These are phyloP conservation scores for Lysandra bellargus DNA, from an alignment of 2,888 invertebrate species.

Conservation along the genomic window DNA sequence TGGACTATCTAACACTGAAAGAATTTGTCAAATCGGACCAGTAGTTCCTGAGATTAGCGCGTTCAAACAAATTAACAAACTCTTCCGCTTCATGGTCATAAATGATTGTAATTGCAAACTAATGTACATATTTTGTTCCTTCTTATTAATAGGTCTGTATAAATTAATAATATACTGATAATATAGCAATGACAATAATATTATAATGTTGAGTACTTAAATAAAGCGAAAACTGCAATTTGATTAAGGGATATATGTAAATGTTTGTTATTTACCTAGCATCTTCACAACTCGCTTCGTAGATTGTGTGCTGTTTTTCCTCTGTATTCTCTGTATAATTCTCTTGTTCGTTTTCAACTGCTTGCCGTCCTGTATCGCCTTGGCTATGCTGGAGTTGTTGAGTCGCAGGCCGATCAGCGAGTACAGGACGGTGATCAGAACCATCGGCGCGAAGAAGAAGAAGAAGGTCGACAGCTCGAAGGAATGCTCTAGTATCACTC, in stretches of 20 bases:
- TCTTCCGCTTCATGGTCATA: no score
- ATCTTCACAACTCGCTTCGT: slow-evolving; percentile 87
- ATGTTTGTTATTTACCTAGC: slow-evolving; percentile 82
- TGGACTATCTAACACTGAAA: no score
- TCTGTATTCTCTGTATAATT: slow-evolving; percentile 53
- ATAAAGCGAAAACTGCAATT: slow-evolving; percentile 18
- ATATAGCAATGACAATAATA: no score
- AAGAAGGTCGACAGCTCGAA: slow-evolving; percentile 86
- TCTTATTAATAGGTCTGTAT: no score
- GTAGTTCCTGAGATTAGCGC: no score
- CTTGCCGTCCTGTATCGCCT: slow-evolving; percentile 53
- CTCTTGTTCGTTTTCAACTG: slow-evolving; percentile 50
- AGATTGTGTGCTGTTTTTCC: slow-evolving; percentile 76
- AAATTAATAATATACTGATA: not conserved
- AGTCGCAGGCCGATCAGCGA: slow-evolving; percentile 83
- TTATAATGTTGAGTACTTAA: not conserved
- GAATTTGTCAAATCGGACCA: no score
- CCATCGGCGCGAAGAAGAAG: slow-evolving; percentile 89
- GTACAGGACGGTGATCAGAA: slow-evolving; percentile 87
- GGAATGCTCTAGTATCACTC: slow-evolving; percentile 80
- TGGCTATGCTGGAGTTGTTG: slow-evolving; percentile 66
- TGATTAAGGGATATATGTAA: not conserved
- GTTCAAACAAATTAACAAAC: no score
- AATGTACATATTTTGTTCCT: no score
- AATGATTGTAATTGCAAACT: no score